Conservation (phyloP, 2,113 vertebrate species). For the Phylloscopus trochiloides region DNA sequence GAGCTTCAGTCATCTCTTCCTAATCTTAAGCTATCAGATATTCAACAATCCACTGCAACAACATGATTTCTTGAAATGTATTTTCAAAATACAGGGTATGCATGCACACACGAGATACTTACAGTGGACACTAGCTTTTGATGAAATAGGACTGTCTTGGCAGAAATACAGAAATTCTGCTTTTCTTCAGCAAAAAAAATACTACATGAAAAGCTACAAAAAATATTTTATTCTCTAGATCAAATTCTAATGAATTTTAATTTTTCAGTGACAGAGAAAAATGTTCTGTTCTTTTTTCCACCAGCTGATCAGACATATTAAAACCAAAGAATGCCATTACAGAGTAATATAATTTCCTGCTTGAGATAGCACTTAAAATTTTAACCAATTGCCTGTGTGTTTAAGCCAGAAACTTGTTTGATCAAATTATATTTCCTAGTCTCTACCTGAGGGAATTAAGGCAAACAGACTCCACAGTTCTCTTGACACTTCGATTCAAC, state of each 20-base stretch:
- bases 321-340: not conserved
- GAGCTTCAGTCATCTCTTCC: not conserved
- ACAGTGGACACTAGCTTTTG: not conserved
- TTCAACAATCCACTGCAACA: not conserved
- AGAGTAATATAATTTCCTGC: constrained; percentile 22
- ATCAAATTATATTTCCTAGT: not conserved
- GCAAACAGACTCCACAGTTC: not conserved
- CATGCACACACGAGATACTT: not conserved
- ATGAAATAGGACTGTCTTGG: not conserved
- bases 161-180: not conserved
- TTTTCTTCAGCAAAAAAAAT: not conserved
- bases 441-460: not conserved
- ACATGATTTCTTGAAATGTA: not conserved
- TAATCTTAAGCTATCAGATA: not conserved
- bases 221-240: not conserved
- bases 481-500: not conserved
- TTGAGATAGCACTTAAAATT: not conserved
- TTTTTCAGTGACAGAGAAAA: constrained; percentile 16
- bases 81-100: not conserved
- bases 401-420: not conserved
- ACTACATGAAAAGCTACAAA: not conserved
- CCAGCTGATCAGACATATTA: not conserved
- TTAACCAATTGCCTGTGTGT: not conserved
- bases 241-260: not conserved
- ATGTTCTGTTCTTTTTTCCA: not conserved